Percentiles rank a stretch among this genome's conserved stretches.
phyloP scores from a whole-genome alignment of 1,140 invertebrate species.

The Penaeus indicus region DNA sequence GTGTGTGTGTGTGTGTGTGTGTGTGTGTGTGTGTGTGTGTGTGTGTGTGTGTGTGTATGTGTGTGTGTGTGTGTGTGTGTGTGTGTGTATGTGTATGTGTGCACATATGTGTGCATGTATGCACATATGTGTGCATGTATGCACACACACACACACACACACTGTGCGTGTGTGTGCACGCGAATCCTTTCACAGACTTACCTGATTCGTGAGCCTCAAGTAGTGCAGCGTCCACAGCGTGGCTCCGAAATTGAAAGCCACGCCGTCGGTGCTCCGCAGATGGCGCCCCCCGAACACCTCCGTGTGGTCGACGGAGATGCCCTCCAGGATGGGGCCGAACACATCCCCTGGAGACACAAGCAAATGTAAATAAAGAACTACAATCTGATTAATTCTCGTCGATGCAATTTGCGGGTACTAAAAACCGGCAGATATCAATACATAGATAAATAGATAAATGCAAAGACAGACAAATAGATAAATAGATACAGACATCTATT shows the following conservation, averaged over 20 bases:
- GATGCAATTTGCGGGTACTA: no score
- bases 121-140: neutral
- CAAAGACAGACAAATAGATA: no score
- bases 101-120: no score
- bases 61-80: no score
- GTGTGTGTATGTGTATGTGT: no score
- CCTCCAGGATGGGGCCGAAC: slow-evolving; percentile 77
- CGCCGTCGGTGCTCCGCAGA: slow-evolving; percentile 72
- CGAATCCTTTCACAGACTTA: slow-evolving; percentile 67
- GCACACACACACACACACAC: neutral
- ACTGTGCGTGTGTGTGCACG: neutral
- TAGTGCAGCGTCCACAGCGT: slow-evolving; percentile 76
- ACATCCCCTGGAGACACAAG: slow-evolving; percentile 72
- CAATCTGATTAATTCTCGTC: neutral
- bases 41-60: no score
- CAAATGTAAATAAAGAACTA: neutral
- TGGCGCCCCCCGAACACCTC: slow-evolving; percentile 64
- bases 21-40: no score
- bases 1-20: no score
- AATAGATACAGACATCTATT: no score
- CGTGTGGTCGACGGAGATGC: slow-evolving; percentile 68
- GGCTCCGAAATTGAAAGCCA: slow-evolving; percentile 76
- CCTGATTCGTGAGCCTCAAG: slow-evolving; percentile 75
- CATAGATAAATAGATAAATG: no score
- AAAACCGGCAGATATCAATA: no score